phyloP scores from a whole-genome alignment of 1,140 invertebrate species.

The Drosophila cardini region DNA sequence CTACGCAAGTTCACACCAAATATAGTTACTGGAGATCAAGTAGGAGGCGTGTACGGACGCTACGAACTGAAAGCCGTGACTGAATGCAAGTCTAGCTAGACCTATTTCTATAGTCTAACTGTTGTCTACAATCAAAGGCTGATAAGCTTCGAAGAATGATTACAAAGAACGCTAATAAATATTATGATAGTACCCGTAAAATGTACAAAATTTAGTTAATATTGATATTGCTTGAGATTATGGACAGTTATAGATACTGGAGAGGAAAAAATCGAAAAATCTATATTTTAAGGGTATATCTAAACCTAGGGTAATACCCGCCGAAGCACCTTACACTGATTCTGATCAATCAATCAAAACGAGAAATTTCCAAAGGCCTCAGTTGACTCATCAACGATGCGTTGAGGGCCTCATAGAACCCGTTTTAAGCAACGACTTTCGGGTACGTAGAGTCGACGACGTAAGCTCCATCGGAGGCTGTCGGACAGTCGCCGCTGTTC shows the following conservation, averaged over 20 bases:
- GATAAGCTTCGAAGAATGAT: conserved; percentile 43
- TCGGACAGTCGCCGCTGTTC: conserved; percentile 67
- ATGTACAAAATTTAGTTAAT: neutral
- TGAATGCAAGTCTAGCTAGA: conserved; percentile 22
- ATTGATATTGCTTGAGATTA: conserved; percentile 15
- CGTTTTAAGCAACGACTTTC: conserved; percentile 19
- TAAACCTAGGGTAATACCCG: conserved; percentile 13
- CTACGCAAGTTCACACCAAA: conserved; percentile 34
- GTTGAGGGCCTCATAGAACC: conserved; percentile 29
- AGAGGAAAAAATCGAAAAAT: too few species aligned
- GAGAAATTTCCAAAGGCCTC: conserved; percentile 60
- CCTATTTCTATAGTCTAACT: neutral
- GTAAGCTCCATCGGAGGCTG: conserved; percentile 35
- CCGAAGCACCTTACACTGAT: conserved; percentile 13
- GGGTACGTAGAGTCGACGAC: conserved; percentile 9
- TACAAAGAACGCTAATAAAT: conserved; percentile 28
- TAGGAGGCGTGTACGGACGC: conserved; percentile 24
- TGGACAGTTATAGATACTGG: neutral
- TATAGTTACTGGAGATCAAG: conserved; percentile 40
- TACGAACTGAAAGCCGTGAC: conserved; percentile 25
- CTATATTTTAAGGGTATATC: neutral
- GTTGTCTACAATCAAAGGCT: conserved; percentile 4
- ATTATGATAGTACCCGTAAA: conserved; percentile 11
- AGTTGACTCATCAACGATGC: conserved; percentile 59
- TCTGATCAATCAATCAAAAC: conserved; percentile 41